phyloP scores from a whole-genome alignment of 2,113 vertebrate genomes.

The Symphodus melops region DNA sequence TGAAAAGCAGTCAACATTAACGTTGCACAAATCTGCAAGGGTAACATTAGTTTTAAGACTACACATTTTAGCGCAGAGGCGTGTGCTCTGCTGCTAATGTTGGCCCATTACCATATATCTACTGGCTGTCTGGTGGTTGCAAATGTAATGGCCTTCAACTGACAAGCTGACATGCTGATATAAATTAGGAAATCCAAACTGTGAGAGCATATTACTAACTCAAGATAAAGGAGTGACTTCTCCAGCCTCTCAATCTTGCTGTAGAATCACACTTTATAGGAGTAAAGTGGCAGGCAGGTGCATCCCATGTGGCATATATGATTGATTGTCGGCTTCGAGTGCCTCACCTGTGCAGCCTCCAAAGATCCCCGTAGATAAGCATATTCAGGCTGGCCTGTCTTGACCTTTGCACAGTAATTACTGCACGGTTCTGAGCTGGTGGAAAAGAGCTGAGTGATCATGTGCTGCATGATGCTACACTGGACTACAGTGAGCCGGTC shows the following conservation, averaged over 20 bases:
- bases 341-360: constrained; percentile 52
- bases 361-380: constrained; percentile 48
- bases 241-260: constrained; percentile 4
- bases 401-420: constrained; percentile 67
- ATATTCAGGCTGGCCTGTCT: constrained; percentile 52
- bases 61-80: background rate
- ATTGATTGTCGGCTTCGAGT: constrained; percentile 59
- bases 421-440: constrained; percentile 14
- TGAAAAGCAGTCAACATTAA: background rate
- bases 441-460: constrained; percentile 51
- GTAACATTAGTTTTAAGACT: constrained; percentile 26
- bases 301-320: constrained; percentile 48
- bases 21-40: background rate
- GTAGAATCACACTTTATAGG: constrained; percentile 13
- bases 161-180: constrained; percentile 32
- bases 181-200: constrained; percentile 41
- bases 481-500: background rate
- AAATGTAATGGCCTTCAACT: constrained; percentile 41
- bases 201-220: constrained; percentile 28
- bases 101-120: constrained; percentile 39
- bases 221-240: background rate
- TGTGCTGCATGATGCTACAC: constrained; percentile 12
- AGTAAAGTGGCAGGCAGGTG: constrained; percentile 24
- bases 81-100: constrained; percentile 18
- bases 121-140: constrained; percentile 27